phyloP scores from a whole-genome alignment of 1,140 invertebrate species.

The Phymorhynchus buccinoides region DNA sequence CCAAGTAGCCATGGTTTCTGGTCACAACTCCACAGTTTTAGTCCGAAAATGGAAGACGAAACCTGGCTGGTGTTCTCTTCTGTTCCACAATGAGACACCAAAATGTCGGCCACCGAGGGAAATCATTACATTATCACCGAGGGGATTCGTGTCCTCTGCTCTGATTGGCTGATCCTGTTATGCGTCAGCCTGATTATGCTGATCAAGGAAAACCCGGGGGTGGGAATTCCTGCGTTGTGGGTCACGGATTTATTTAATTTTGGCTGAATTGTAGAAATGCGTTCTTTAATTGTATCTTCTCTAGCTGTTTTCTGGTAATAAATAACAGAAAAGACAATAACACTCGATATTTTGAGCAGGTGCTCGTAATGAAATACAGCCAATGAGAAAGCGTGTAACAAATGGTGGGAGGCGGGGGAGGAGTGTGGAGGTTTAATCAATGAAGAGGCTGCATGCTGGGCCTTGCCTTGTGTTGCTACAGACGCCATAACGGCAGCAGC shows the following conservation, averaged over 20 bases:
- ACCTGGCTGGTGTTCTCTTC: background rate
- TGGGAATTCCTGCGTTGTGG: background rate
- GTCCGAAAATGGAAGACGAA: conserved; percentile 14
- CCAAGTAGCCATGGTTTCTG: background rate
- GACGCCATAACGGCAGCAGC: no score
- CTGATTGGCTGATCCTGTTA: background rate
- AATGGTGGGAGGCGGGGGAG: background rate
- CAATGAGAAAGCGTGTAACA: conserved; percentile 4
- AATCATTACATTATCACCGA: background rate
- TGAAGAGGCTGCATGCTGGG: background rate
- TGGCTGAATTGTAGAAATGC: no score
- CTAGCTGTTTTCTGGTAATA: no score
- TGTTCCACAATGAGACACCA: background rate
- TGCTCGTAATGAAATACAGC: background rate
- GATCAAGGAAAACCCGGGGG: conserved; percentile 23
- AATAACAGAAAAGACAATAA: background rate
- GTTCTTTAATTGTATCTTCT: no score
- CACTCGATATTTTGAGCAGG: background rate
- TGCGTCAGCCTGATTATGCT: conserved; percentile 32
- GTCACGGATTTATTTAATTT: background rate
- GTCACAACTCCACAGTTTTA: conserved; percentile 27
- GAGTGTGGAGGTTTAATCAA: background rate
- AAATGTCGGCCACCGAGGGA: conserved; percentile 18
- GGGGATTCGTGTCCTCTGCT: conserved; percentile 1
- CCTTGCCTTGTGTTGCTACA: background rate